A percentile compares a stretch with the other conserved stretches of the same genome.
Conservation (phyloP, 2,113 vertebrate genomes). For the Stegastes partitus region DNA sequence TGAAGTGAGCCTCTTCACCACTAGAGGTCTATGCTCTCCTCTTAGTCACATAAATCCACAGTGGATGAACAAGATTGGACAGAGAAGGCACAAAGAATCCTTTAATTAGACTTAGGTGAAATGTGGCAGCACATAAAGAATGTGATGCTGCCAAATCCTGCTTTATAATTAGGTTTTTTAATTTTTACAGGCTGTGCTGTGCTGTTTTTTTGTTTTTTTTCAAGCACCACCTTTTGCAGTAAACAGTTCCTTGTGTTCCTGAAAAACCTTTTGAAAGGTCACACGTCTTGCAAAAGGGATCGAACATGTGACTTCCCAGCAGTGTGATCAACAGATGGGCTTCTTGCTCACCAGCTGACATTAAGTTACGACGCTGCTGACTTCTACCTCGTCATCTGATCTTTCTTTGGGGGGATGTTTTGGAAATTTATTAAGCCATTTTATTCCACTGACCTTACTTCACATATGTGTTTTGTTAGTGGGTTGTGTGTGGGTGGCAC, state of each 20-base stretch:
- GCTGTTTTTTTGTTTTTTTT: neutral
- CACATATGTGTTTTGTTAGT: neutral
- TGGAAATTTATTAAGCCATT: slow-evolving; percentile 12
- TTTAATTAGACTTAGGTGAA: slow-evolving; percentile 21
- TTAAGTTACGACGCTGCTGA: slow-evolving; percentile 17
- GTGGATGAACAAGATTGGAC: neutral
- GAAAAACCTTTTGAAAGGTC: slow-evolving; percentile 20
- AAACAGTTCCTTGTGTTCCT: slow-evolving; percentile 22
- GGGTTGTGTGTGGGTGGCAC: neutral
- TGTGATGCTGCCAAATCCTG: neutral
- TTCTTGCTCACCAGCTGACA: slow-evolving; percentile 28
- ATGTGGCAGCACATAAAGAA: neutral
- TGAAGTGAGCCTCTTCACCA: slow-evolving; percentile 31
- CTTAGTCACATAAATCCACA: neutral
- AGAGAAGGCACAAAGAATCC: neutral
- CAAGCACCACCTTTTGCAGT: neutral
- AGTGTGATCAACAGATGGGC: slow-evolving; percentile 8
- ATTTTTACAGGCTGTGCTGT: neutral
- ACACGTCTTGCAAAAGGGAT: slow-evolving; percentile 17
- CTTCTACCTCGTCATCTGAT: slow-evolving; percentile 22
- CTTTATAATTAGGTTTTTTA: neutral
- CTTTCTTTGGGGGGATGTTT: slow-evolving; percentile 1
- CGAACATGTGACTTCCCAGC: slow-evolving; percentile 37
- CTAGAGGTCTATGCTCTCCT: slow-evolving; percentile 52
- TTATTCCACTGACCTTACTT: neutral